phyloP scores from a whole-genome alignment of 2,113 vertebrate genomes.

The Dicerorhinus sumatrensis region DNA sequence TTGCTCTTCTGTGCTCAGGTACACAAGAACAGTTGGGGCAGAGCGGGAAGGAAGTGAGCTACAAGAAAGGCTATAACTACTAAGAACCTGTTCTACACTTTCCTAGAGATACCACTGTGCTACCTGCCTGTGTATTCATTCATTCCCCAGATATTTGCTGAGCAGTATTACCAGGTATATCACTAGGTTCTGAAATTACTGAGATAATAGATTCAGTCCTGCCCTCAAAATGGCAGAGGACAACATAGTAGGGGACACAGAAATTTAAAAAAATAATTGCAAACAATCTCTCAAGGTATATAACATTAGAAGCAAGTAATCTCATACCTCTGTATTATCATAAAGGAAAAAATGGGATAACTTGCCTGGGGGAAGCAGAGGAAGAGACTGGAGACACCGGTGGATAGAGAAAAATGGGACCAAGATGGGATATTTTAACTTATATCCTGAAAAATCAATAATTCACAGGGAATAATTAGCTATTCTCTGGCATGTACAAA shows the following conservation, averaged over 20 bases:
- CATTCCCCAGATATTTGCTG: not conserved
- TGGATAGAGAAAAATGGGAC: not conserved
- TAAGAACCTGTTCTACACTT: not conserved
- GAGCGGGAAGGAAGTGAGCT: not conserved
- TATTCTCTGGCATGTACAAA: not conserved
- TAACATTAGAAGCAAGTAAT: not conserved
- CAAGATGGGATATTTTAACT: not conserved
- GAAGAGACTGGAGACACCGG: not conserved
- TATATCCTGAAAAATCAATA: not conserved
- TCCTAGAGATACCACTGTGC: not conserved
- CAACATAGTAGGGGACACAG: not conserved
- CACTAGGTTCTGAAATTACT: not conserved
- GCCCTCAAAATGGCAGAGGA: not conserved
- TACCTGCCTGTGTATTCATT: not conserved
- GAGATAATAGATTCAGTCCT: not conserved
- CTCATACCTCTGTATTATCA: not conserved
- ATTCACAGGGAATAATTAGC: not conserved
- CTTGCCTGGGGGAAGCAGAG: not conserved
- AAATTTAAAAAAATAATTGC: not conserved
- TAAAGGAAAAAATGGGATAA: not conserved
- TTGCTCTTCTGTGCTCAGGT: constrained; percentile 2
- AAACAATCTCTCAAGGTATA: not conserved
- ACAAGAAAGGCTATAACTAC: not conserved
- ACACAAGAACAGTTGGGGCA: not conserved
- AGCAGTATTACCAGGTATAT: not conserved